A percentile compares a stretch with the other conserved stretches of the same genome.
These are phyloP conservation scores for Agrotis exclamationis DNA, from an alignment of 2,888 invertebrate species.

Conservation along the genomic window DNA sequence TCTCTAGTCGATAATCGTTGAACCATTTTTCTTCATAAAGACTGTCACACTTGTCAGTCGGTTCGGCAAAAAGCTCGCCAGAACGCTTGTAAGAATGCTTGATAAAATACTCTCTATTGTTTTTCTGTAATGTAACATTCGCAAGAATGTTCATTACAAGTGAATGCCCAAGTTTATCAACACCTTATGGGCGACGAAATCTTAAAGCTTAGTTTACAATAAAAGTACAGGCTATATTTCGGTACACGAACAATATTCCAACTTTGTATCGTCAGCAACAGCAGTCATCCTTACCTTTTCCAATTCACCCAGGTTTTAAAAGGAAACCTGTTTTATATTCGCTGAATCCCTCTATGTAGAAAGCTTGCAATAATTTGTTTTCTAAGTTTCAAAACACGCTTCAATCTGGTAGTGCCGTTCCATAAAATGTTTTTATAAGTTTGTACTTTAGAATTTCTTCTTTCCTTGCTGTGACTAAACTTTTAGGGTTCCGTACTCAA, in stretches of 20 bases:
- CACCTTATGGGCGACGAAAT: not conserved
- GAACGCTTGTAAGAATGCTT: too few relatives aligned
- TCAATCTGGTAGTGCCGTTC: constrained; percentile 47
- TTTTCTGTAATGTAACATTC: too few relatives aligned
- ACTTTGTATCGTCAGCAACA: not conserved
- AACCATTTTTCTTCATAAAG: too few relatives aligned
- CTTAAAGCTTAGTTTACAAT: too few relatives aligned
- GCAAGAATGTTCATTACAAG: too few relatives aligned
- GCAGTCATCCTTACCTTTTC: constrained; percentile 14
- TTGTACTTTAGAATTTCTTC: constrained; percentile 51
- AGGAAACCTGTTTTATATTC: constrained; percentile 34
- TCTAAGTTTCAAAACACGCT: constrained; percentile 50
- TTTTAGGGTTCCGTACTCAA: not conserved
- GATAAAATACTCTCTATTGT: too few relatives aligned
- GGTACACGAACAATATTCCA: constrained; percentile 8
- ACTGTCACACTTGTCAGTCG: too few relatives aligned
- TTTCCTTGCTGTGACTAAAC: constrained; percentile 27
- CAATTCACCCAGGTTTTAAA: constrained; percentile 15
- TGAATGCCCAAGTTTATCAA: too few relatives aligned
- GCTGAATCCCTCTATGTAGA: constrained; percentile 3
- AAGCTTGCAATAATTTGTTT: constrained; percentile 45
- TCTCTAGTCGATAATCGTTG: too few relatives aligned
- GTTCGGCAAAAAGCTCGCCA: too few relatives aligned
- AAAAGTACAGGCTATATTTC: not conserved
- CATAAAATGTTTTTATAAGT: constrained; percentile 49